phyloP scores from a whole-genome alignment of 2,888 invertebrate species.

The Drosophila mimica region DNA sequence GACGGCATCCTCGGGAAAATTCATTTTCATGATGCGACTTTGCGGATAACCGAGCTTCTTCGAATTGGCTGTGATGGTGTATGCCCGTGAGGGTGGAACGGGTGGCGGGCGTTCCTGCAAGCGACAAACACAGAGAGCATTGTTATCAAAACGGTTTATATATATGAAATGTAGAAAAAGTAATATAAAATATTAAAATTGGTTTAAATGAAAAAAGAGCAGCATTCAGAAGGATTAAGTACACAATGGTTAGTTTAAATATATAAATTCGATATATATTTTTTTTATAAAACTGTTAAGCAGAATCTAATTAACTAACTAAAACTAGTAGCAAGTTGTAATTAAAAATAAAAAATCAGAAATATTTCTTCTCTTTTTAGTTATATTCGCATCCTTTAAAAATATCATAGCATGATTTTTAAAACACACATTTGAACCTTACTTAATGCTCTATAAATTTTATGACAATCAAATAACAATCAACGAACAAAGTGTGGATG shows the following conservation, averaged over 20 bases:
- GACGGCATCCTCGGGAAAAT: slow-evolving; percentile 89
- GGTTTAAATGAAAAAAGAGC: background rate
- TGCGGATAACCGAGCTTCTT: slow-evolving; percentile 97
- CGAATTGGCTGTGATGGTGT: slow-evolving; percentile 95
- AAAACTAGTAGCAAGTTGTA: background rate
- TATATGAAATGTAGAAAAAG: slow-evolving; percentile 12
- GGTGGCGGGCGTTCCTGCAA: slow-evolving; percentile 94
- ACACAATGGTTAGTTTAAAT: slow-evolving; percentile 8
- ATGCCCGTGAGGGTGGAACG: slow-evolving; percentile 94
- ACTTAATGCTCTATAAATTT: background rate
- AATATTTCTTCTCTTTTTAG: rapidly evolving
- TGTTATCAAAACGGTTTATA: slow-evolving; percentile 13
- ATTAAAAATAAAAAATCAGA: background rate
- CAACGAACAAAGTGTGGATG: background rate
- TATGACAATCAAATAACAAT: background rate
- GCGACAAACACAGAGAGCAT: slow-evolving; percentile 15
- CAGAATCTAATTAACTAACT: background rate
- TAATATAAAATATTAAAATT: slow-evolving; percentile 1
- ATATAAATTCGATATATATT: too few relatives aligned
- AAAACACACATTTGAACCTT: background rate
- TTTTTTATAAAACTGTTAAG: background rate
- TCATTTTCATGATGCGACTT: slow-evolving; percentile 95
- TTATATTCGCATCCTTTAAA: background rate
- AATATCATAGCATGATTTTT: background rate
- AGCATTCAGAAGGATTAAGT: background rate